A percentile compares a stretch with the other conserved stretches of the same genome.
Evolutionary conservation across 2,888 invertebrate genomes (phyloP).

Genomic region (Creontiades dilutus): DNA sequence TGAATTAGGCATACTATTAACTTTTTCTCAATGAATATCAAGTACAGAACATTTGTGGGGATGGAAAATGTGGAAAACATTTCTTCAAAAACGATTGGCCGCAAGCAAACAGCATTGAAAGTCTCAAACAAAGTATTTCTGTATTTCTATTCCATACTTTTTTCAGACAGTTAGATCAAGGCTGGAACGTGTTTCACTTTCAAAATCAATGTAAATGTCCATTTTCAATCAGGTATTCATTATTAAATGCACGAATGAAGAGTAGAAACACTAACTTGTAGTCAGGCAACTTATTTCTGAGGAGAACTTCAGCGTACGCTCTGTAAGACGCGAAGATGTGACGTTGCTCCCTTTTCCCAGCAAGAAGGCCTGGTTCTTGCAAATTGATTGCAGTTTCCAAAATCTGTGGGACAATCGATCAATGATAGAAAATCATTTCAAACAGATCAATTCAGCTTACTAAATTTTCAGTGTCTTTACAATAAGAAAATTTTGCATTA

Average conservation of each 20-base stretch:
- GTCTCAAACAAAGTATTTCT: too few relatives aligned
- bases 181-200: too few relatives aligned
- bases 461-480: too few relatives aligned
- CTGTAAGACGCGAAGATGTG: slow-evolving; percentile 68
- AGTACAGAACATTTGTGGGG: too few relatives aligned
- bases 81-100: too few relatives aligned
- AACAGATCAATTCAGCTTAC: too few relatives aligned
- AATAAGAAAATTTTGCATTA: too few relatives aligned
- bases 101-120: too few relatives aligned
- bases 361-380: slow-evolving; percentile 64
- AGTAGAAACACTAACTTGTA: slow-evolving; percentile 60
- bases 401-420: slow-evolving; percentile 76
- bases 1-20: neutral
- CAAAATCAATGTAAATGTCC: neutral
- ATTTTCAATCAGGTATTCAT: neutral
- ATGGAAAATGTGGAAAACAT: too few relatives aligned
- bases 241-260: neutral
- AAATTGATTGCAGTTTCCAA: slow-evolving; percentile 77
- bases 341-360: slow-evolving; percentile 65
- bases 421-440: neutral
- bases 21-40: too few relatives aligned
- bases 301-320: slow-evolving; percentile 62
- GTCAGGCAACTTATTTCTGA: slow-evolving; percentile 54
- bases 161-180: too few relatives aligned
- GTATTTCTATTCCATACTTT: too few relatives aligned